Base-by-base conservation (phyloP, 2,888 invertebrate genomes). In the Rambutsinella grinnellia region DNA sequence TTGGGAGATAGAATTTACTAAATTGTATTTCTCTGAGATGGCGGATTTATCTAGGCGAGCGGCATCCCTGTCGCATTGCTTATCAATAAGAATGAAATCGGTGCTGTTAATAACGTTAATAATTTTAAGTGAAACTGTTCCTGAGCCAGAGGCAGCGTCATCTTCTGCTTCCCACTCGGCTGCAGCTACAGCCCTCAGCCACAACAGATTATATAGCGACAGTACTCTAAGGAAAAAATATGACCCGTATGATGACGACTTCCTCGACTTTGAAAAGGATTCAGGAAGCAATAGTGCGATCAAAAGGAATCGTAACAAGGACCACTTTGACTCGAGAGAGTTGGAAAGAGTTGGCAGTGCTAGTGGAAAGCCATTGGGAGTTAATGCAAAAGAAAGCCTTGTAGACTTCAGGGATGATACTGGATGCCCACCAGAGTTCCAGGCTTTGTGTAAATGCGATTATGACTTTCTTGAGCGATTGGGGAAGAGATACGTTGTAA, bases 401-500 rank as follows among this genome's bases (percentile, higher is more conserved):
- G 21, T 13, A 6, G 65, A 72, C 17, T 23, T 28, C 5, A 24
- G 68, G 47, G 75, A 62, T 19, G 19, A 27, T 2, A 56, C 57
- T 2, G 63, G 54, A 2, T 76, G 76, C 47, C 76, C 76, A 3
- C 58, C 19, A 46, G 61, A 70, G 36, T 62, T 76, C 49, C 6
- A n/a, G 17, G 76, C 70, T 19, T 10, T 13, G 1, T 76, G 76
- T 36, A 36, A 28, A n/a, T 77, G 77, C 24, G 72, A 62, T 6
- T 15, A 67, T 24, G 17, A 27, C n/a, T 2, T 51, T 2, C 26
- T n/a, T 24, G 23, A 28, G 28, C n/a, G 44, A 24, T 6, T 46
- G 26, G 54, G 61, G 49, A 17, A 26, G 44, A 61, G 46, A 19
- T 67, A 47, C 27, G 51, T 60, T 10, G 93, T 93, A 0, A 93